Conservation (phyloP, 2,797 vertebrate species). For the Coilia nasus region DNA sequence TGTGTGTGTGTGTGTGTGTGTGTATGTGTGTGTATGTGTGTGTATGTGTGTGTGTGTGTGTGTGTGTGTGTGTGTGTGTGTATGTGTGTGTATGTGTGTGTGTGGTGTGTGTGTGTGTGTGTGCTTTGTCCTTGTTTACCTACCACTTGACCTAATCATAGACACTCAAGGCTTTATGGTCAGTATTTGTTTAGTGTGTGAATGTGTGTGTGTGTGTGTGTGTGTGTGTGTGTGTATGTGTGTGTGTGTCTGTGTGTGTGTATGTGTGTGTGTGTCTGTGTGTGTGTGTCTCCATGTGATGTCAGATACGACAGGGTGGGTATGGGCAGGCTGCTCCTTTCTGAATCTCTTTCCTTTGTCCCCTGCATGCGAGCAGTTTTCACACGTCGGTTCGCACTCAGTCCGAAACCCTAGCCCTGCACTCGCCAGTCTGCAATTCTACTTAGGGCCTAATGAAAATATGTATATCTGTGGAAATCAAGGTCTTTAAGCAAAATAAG, state of each 20-base stretch:
- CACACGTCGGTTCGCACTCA: constrained; percentile 21
- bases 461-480: constrained; percentile 29
- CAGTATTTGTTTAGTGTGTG: too few relatives aligned
- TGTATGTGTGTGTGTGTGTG: constrained; percentile 36
- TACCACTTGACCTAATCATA: too few relatives aligned
- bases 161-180: too few relatives aligned
- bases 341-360: constrained; percentile 1
- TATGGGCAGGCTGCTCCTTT: neutral
- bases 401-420: constrained; percentile 31
- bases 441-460: constrained; percentile 40
- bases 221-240: constrained; percentile 26
- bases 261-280: constrained; percentile 23
- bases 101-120: constrained; percentile 38
- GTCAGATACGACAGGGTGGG: neutral
- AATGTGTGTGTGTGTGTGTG: neutral
- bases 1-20: neutral
- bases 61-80: constrained; percentile 34
- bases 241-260: constrained; percentile 39
- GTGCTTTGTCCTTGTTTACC: neutral
- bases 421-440: constrained; percentile 31
- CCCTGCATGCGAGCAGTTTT: constrained; percentile 29
- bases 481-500: constrained; percentile 39
- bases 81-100: constrained; percentile 33
- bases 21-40: constrained; percentile 33
- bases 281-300: neutral